These are phyloP conservation scores for Dryobates pubescens DNA, from an alignment of 2,797 vertebrate species.

Conservation along the genomic window DNA sequence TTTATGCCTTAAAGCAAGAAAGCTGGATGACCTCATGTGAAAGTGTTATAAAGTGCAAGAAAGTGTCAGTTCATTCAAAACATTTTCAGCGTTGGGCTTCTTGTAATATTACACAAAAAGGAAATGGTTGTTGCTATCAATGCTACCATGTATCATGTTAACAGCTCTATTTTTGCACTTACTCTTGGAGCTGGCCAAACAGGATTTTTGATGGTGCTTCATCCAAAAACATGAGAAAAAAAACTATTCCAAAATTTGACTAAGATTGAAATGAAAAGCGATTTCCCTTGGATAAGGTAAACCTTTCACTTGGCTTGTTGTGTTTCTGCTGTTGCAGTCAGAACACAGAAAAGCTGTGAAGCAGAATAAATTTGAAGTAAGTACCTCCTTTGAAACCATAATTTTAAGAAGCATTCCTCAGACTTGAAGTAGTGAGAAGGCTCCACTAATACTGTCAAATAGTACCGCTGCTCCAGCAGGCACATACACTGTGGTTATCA, in stretches of 20 bases:
- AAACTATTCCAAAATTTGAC: neutral
- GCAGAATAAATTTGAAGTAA: neutral
- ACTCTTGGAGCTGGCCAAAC: neutral
- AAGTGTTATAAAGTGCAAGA: neutral
- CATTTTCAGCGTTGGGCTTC: neutral
- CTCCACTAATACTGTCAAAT: neutral
- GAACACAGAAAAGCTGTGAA: neutral
- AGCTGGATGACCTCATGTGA: neutral
- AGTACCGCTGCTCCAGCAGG: neutral
- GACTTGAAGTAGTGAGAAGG: neutral
- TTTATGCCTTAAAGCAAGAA: constrained; percentile 28
- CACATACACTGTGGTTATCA: neutral
- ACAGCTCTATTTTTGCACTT: constrained; percentile 44
- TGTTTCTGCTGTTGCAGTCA: neutral
- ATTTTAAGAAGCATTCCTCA: neutral
- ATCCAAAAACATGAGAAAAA: neutral
- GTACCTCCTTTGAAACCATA: neutral
- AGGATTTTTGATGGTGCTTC: constrained; percentile 2
- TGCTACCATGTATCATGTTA: constrained; percentile 13
- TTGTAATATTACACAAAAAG: constrained; percentile 50
- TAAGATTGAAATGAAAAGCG: neutral
- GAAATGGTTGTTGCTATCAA: constrained; percentile 47
- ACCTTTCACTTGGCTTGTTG: neutral
- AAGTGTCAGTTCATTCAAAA: constrained; percentile 31
- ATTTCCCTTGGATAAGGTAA: constrained; percentile 4